Conservation (phyloP, 2,888 invertebrate genomes). For the Eupelmus urozonus region DNA sequence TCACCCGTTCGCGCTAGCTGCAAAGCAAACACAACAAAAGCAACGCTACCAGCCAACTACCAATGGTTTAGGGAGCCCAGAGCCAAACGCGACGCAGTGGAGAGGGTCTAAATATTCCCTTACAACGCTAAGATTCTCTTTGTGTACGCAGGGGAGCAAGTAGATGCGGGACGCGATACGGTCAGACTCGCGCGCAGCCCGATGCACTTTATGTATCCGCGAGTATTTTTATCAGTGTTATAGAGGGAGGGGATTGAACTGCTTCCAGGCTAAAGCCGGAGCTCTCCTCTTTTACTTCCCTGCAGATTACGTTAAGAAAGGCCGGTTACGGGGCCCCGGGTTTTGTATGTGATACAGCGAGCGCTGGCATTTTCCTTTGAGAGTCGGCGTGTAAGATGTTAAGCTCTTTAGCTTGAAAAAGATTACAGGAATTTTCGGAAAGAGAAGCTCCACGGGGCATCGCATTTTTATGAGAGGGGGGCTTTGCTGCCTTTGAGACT, state of each 20-base stretch:
- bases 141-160: too few species aligned
- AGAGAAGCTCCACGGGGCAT: too few species aligned
- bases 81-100: too few species aligned
- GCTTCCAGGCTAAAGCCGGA: neutral
- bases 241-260: neutral
- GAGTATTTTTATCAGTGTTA: neutral
- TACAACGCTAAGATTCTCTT: too few species aligned
- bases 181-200: neutral
- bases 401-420: neutral
- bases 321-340: neutral
- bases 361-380: neutral
- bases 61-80: neutral
- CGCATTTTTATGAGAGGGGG: neutral
- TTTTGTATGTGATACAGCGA: neutral
- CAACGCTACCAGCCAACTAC: neutral
- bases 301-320: neutral
- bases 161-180: too few species aligned
- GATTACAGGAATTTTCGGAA: neutral
- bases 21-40: constrained; percentile 7
- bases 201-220: neutral
- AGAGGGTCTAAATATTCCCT: too few species aligned
- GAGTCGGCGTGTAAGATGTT: neutral
- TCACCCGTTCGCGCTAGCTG: too few species aligned
- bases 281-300: neutral
- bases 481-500: too few species aligned